Conservation (phyloP, 2,113 vertebrate species). For the Tauraco erythrolophus region DNA sequence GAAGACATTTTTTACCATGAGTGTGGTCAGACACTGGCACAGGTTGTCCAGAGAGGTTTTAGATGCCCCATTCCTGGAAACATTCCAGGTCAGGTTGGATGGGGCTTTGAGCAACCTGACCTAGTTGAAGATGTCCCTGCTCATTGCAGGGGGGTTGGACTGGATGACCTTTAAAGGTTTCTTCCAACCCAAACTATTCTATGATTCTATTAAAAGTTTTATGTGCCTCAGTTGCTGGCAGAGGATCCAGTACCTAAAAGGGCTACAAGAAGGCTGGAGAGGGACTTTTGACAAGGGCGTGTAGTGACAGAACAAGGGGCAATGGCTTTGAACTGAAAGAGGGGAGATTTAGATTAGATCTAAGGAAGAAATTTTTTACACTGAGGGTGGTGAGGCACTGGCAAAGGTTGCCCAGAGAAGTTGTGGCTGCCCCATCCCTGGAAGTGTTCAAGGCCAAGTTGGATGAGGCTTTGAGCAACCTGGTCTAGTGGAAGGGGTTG, state of each 20-base stretch:
- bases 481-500: not conserved
- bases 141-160: rapidly evolving
- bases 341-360: not conserved
- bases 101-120: not conserved
- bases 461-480: not conserved
- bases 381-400: rapidly evolving
- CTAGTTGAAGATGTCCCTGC: not conserved
- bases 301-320: too few relatives aligned
- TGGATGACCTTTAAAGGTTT: not conserved
- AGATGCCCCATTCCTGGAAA: not conserved
- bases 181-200: not conserved
- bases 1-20: rapidly evolving
- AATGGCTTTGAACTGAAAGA: too few relatives aligned
- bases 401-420: not conserved
- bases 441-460: too few relatives aligned
- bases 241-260: not conserved
- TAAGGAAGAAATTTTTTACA: rapidly evolving
- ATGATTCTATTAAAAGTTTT: not conserved
- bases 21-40: rapidly evolving
- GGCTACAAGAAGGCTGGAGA: too few relatives aligned
- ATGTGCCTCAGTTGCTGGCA: not conserved
- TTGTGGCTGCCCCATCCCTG: not conserved
- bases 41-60: not conserved
- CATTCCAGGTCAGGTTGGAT: too few relatives aligned
- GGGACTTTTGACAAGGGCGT: too few relatives aligned